Conservation (phyloP, 2,113 vertebrate genomes). For the Corapipo altera region DNA sequence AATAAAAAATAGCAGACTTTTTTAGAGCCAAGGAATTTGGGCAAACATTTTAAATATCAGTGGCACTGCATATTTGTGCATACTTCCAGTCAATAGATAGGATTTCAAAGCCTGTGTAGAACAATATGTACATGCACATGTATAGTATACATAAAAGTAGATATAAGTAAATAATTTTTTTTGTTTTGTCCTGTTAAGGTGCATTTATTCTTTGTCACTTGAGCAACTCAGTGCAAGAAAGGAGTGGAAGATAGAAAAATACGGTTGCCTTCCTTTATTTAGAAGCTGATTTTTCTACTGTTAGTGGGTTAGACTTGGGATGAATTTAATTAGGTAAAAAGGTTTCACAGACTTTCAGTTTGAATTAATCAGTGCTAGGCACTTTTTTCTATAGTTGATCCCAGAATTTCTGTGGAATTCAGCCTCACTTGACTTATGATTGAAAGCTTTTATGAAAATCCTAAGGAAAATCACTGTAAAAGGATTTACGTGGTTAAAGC, state of each 20-base stretch:
- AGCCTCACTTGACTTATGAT: neutral
- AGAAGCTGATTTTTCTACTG: neutral
- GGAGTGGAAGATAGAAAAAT: neutral
- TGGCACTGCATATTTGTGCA: neutral
- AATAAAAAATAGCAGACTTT: neutral
- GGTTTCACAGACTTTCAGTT: neutral
- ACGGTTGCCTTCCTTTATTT: neutral
- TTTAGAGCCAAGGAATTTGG: neutral
- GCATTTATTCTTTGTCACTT: neutral
- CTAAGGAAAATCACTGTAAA: slow-evolving; percentile 1
- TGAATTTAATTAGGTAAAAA: neutral
- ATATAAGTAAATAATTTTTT: neutral
- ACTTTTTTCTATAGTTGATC: neutral
- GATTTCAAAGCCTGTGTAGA: neutral
- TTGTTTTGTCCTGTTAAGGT: neutral
- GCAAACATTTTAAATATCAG: neutral
- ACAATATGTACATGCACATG: neutral
- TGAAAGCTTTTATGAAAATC: neutral
- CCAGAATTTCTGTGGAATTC: neutral
- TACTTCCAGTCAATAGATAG: neutral
- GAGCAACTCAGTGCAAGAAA: neutral
- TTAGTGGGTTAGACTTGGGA: neutral
- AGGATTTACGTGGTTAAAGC: neutral
- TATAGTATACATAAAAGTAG: neutral
- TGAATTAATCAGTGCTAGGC: neutral